A percentile compares a stretch with the other conserved stretches of the same genome.
phyloP scores from a whole-genome alignment of 2,797 vertebrate species.

The Squalus acanthias region DNA sequence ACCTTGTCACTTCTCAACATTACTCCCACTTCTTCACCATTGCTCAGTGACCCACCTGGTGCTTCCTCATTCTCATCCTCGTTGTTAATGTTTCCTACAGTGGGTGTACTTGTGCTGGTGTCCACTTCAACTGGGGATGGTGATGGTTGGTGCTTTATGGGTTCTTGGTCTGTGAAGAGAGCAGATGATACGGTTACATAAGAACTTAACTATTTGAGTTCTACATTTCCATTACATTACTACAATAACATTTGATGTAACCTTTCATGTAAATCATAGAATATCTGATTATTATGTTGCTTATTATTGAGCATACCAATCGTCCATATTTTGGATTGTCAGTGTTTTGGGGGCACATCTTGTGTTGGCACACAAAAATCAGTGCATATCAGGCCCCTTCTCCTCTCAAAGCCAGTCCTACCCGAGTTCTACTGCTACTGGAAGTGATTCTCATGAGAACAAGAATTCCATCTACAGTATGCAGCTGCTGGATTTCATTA shows the following conservation, averaged over 20 bases:
- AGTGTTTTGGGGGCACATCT: background rate
- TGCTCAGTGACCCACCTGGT: background rate
- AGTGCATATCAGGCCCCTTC: background rate
- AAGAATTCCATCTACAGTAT: background rate
- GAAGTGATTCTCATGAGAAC: background rate
- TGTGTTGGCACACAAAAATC: background rate
- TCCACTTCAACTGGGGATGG: background rate
- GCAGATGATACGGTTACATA: too few species aligned
- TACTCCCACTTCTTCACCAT: too few species aligned
- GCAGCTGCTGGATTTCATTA: background rate
- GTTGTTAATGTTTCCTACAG: background rate
- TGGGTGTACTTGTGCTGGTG: background rate
- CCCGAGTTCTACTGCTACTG: background rate
- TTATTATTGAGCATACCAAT: background rate
- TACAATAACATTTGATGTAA: background rate
- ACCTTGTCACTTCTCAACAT: too few species aligned
- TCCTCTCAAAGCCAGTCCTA: background rate
- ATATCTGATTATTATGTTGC: background rate
- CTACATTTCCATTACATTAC: too few species aligned
- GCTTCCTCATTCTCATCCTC: background rate
- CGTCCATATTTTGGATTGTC: background rate
- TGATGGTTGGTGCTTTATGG: background rate
- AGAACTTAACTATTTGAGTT: too few species aligned
- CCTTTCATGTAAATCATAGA: background rate
- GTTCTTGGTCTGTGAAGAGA: background rate